These are phyloP conservation scores for Leucoma salicis DNA, from an alignment of 2,888 invertebrate species.

Conservation along the genomic window DNA sequence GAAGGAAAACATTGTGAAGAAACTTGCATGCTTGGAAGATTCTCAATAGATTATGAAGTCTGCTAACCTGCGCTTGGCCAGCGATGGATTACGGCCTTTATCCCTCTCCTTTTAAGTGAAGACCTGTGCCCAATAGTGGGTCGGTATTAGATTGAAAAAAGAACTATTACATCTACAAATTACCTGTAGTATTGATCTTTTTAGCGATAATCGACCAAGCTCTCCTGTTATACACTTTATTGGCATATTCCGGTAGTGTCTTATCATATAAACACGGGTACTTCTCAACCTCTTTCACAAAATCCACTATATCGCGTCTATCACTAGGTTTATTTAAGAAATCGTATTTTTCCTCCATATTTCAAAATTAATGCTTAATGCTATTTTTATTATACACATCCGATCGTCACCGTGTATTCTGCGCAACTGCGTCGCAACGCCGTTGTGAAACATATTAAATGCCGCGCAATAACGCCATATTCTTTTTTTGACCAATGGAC, in stretches of 20 bases:
- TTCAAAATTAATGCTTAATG: constrained; percentile 2
- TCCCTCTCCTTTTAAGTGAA: too few relatives aligned
- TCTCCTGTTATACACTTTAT: constrained; percentile 31
- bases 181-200: constrained; percentile 26
- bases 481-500: constrained; percentile 7
- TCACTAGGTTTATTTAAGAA: constrained; percentile 32
- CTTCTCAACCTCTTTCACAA: constrained; percentile 39
- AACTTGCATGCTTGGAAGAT: too few relatives aligned
- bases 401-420: constrained; percentile 7
- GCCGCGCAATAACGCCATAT: constrained; percentile 23
- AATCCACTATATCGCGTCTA: constrained; percentile 35
- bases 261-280: constrained; percentile 37
- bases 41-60: too few relatives aligned
- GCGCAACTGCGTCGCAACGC: constrained; percentile 38
- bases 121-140: too few relatives aligned
- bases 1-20: too few relatives aligned
- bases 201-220: constrained; percentile 35
- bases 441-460: constrained; percentile 23
- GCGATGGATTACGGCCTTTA: too few relatives aligned
- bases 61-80: too few relatives aligned
- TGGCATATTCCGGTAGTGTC: constrained; percentile 35
- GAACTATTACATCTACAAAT: neutral
- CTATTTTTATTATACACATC: constrained; percentile 10
- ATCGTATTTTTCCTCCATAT: constrained; percentile 26
- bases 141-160: too few relatives aligned